A percentile compares a stretch with the other conserved stretches of the same genome.
Evolutionary conservation across 2,113 vertebrate genomes (phyloP).

Genomic region (Heterocephalus glaber): DNA sequence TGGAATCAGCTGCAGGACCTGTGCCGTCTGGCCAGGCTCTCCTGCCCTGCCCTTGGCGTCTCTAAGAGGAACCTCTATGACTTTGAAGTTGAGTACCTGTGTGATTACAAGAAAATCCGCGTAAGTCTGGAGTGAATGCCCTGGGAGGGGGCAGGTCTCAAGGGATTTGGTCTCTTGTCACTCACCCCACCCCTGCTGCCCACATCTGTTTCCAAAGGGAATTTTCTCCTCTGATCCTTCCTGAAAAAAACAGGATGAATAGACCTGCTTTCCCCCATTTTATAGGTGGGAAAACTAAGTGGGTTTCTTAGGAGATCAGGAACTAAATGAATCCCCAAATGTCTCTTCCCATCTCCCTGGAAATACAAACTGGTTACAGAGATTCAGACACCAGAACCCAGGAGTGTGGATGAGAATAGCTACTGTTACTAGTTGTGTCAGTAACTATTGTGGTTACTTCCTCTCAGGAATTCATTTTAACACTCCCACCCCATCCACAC

Average conservation of each 20-base stretch:
- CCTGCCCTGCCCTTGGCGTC: slow-evolving; percentile 86
- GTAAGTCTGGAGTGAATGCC: slow-evolving; percentile 75
- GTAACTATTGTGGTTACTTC: not conserved
- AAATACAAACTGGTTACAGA: slow-evolving; percentile 50
- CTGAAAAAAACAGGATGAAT: not conserved
- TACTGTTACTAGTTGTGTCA: not conserved
- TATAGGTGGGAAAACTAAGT: slow-evolving; percentile 26
- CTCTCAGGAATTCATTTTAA: slow-evolving; percentile 18
- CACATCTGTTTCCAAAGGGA: slow-evolving; percentile 36
- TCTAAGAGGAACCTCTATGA: slow-evolving; percentile 88
- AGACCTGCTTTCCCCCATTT: slow-evolving; percentile 4
- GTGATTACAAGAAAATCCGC: slow-evolving; percentile 89
- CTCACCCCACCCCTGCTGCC: not conserved
- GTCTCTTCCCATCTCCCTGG: slow-evolving; percentile 6
- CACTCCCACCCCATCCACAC: not conserved
- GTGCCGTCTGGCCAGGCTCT: slow-evolving; percentile 86
- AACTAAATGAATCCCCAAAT: slow-evolving; percentile 18
- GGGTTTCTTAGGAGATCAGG: slow-evolving; percentile 32
- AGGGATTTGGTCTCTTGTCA: not conserved
- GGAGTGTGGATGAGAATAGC: not conserved
- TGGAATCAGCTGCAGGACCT: slow-evolving; percentile 87
- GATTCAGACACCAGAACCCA: not conserved
- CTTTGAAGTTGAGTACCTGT: slow-evolving; percentile 93
- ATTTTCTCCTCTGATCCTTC: slow-evolving; percentile 51
- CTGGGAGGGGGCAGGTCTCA: not conserved